Base-by-base conservation (phyloP, 1,140 invertebrate species). In the Druon quercuslanigerum region DNA sequence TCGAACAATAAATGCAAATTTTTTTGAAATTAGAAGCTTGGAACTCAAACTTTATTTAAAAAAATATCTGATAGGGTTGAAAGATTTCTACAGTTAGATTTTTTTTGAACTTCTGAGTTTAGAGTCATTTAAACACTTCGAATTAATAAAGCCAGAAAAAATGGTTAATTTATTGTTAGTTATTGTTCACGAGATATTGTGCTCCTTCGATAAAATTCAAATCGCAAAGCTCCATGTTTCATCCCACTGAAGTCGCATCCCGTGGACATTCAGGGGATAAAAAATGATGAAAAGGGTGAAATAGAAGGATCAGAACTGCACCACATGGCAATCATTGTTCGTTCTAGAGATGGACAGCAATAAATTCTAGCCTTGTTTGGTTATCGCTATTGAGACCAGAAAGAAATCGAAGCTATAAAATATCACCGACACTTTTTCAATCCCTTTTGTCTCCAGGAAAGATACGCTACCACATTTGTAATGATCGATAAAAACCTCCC, bases 151-250 rank as follows among this genome's bases (percentile, higher is more conserved):
- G 25, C 7, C 4, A 9, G 40, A 66, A 40, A 66, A 20, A 33
- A 40, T 66, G 40, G 25, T 66, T 66, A 13, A 66, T 14, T 16
- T 74, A 60, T 51, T 33, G 40, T 13, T 40, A 20, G 25, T 72
- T 76, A 76, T 51, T 76, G 75, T 52, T 13, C 46, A 25, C 50
- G 12, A 25, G 20, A 8, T 51, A 76, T 76, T 76, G 75, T 76
- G 9, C 14, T 8, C 56, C 20, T 75, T 72, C 19, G 75, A 73
- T 77, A 77, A 77, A 77, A 73, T 77, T 77, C 71, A 77, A 77
- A 72, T 77, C 51, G 71, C 70, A 17, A 60, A 51, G 25, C 51
- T 50, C 25, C 40, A 46, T 70, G 71, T 50, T 77, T 77, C 75
- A 57, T 72, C 51, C n/a, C 12, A 46, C 40, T 25, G 19, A 33